phyloP scores from a whole-genome alignment of 1,140 invertebrate species.

The Teleopsis dalmanni region DNA sequence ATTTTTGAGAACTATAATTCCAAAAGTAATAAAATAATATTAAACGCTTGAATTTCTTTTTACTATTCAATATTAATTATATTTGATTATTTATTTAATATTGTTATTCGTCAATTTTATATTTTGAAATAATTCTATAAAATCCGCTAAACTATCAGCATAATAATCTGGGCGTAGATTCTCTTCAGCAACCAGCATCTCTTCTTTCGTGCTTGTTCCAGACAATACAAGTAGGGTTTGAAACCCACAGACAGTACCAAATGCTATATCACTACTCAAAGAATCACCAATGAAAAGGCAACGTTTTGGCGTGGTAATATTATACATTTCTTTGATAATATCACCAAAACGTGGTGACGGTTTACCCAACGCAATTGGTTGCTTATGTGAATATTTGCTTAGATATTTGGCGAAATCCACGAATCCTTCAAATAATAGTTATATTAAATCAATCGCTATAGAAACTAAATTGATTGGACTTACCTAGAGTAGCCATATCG shows the following conservation, averaged over 20 bases:
- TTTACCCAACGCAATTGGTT: slow-evolving; percentile 45
- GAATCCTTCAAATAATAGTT: neutral
- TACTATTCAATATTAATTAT: no score
- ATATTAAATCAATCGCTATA: neutral
- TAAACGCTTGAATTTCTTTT: no score
- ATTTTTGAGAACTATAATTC: no score
- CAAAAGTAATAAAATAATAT: no score
- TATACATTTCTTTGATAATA: slow-evolving; percentile 34
- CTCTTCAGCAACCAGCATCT: slow-evolving; percentile 5
- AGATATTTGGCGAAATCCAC: slow-evolving; percentile 43
- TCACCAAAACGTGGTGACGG: slow-evolving; percentile 45
- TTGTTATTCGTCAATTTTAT: no score
- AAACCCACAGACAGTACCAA: slow-evolving; percentile 46
- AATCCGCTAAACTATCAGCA: slow-evolving; percentile 24
- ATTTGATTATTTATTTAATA: no score
- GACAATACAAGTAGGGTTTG: slow-evolving; percentile 46
- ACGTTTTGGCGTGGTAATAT: slow-evolving; percentile 44
- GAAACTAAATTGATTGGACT: no score
- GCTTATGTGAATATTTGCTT: slow-evolving; percentile 29
- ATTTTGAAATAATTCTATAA: slow-evolving; percentile 10
- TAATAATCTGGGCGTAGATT: slow-evolving; percentile 36
- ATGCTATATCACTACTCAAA: slow-evolving; percentile 49
- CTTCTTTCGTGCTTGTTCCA: slow-evolving; percentile 36
- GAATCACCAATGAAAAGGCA: slow-evolving; percentile 53
- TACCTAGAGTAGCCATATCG: slow-evolving; percentile 7